A percentile compares a stretch with the other conserved stretches of the same genome.
Conservation (phyloP, 2,888 invertebrate genomes). For the Ferdinandea cuprea region DNA sequence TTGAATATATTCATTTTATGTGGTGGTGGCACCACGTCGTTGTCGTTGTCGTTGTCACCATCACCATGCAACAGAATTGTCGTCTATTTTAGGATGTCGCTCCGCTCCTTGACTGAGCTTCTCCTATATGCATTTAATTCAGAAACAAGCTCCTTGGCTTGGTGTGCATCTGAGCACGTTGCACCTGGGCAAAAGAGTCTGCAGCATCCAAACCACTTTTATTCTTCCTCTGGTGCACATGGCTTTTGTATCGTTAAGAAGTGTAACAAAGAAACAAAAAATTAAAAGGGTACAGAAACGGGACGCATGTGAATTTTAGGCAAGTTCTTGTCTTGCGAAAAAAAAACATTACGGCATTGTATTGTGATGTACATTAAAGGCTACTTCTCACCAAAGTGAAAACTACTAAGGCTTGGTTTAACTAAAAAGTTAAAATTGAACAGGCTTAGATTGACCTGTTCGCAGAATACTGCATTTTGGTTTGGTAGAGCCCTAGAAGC, state of each 20-base stretch:
- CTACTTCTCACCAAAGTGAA: no score
- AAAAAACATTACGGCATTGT: no score
- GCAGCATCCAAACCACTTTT: slow-evolving; percentile 14
- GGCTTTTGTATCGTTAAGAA: background rate
- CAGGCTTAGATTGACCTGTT: no score
- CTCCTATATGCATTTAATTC: slow-evolving; percentile 26
- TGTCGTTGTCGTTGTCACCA: slow-evolving; percentile 17
- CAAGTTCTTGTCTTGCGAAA: no score
- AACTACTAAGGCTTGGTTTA: no score
- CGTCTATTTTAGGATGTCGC: background rate
- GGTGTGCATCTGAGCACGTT: slow-evolving; percentile 8
- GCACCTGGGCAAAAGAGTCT: slow-evolving; percentile 37
- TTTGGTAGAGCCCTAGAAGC: no score
- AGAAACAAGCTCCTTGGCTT: background rate
- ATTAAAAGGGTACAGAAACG: background rate
- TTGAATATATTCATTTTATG: slow-evolving; percentile 62
- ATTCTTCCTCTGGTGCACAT: slow-evolving; percentile 16
- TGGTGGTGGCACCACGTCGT: slow-evolving; percentile 41
- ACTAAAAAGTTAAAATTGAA: no score
- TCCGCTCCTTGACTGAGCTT: slow-evolving; percentile 4
- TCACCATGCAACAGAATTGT: background rate
- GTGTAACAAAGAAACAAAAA: background rate
- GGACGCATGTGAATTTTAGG: no score
- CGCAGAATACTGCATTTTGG: no score
- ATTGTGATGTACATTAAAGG: no score